Conservation (phyloP, 2,797 vertebrate species). For the Hozukius guyotensis region DNA sequence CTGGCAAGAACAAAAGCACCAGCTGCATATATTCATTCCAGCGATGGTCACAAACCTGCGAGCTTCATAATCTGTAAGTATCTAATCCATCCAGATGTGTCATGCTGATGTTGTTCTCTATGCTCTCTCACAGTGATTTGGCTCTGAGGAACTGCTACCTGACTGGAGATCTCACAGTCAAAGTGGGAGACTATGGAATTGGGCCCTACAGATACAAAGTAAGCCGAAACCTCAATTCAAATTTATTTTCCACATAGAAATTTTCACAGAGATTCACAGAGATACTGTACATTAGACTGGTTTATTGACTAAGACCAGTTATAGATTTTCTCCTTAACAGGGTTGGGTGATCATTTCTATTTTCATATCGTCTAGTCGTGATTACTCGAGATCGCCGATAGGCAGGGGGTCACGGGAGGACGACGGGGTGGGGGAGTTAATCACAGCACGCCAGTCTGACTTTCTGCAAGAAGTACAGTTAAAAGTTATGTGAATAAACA, state of each 20-base stretch:
- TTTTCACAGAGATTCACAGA: too few species aligned
- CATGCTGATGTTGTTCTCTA: conserved; percentile 11
- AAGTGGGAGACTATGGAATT: conserved; percentile 96
- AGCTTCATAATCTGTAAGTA: background rate
- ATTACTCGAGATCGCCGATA: background rate
- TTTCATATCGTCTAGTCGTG: background rate
- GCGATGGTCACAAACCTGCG: background rate
- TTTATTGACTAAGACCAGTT: background rate
- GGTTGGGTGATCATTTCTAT: background rate
- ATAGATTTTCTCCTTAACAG: background rate
- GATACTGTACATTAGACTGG: background rate
- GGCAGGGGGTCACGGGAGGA: fast-evolving
- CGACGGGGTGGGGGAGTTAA: background rate
- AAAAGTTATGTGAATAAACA: too few species aligned
- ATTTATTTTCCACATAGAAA: background rate
- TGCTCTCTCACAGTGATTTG: conserved; percentile 86
- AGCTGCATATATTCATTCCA: background rate
- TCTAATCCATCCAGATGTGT: background rate
- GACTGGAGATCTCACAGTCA: conserved; percentile 94
- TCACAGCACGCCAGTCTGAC: background rate
- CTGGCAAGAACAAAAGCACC: background rate
- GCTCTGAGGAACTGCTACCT: conserved; percentile 96
- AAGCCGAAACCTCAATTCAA: conserved; percentile 56
- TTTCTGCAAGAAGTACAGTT: too few species aligned
- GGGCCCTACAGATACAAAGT: conserved; percentile 94